These are phyloP conservation scores for Octopus bimaculoides DNA, from an alignment of 1,140 invertebrate species.

Conservation along the genomic window DNA sequence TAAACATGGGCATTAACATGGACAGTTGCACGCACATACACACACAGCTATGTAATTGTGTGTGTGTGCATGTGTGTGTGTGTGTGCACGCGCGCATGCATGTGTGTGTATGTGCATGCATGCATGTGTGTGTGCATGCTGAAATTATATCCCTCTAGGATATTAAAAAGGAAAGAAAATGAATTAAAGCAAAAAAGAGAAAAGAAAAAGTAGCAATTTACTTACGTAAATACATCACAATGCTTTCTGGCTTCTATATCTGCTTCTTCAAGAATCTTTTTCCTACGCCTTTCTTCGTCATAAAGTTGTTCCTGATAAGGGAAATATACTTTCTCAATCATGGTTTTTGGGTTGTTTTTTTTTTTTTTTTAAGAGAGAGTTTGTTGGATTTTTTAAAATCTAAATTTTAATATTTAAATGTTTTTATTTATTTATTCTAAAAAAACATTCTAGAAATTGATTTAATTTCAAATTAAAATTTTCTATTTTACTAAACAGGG, in stretches of 20 bases:
- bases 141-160: not conserved
- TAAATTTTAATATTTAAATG: no score
- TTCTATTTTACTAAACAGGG: no score
- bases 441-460: no score
- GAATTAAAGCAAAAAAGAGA: no score
- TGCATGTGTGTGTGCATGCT: not conserved
- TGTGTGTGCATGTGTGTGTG: not conserved
- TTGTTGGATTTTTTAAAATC: no score
- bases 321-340: not conserved
- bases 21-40: no score
- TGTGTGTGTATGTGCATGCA: not conserved
- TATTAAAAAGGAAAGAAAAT: no score
- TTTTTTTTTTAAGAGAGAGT: no score
- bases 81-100: not conserved
- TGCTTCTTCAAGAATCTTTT: constrained; percentile 42
- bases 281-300: constrained; percentile 49
- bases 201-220: constrained; percentile 6
- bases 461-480: no score
- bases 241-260: constrained; percentile 49
- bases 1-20: no score
- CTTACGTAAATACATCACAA: constrained; percentile 53
- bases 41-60: not conserved
- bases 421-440: no score
- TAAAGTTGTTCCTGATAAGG: constrained; percentile 47
- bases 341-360: no score